Base-by-base conservation (phyloP, 2,113 vertebrate species). In the Todiramphus saurophagus region DNA sequence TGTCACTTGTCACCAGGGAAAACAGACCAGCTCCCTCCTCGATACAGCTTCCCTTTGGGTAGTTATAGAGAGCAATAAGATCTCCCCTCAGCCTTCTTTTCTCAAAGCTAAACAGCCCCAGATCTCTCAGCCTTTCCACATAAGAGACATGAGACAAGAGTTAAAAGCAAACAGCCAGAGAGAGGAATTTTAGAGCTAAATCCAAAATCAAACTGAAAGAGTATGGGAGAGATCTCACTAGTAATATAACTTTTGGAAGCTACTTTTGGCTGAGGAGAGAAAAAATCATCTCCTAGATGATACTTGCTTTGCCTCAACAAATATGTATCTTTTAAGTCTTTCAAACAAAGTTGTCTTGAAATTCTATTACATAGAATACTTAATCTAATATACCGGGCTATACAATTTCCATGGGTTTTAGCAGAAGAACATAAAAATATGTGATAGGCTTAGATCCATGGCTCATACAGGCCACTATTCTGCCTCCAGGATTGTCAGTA, bases 81-180 rank as follows among this genome's bases (percentile, higher is more conserved):
- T 43, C 43, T 43, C 43, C 43, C 43, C 43, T 43, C 43, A 43
- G 43, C 43, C 43, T 43, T 43, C 43, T 43, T 43, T 43, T 43
- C 43, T 43, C 43, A 43, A 43, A 14, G 43, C 43, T 43, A 43
- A 43, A 43, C 14, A 43, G 43, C 5, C 43, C 43, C 43, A 16
- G 14, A 43, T 43, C 43, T 43, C 43, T 43, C 43, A 43, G 14
- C 43, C 43, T 43, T 43, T 43, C 43, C 43, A 16, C 15, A 15
- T 43, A 43, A 43, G 43, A 43, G 43, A 43, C 43, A 43, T 43
- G 15, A 43, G 43, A 43, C 43, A 27, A 50, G 58, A 72, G 5
- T 39, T 30, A 59, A 63, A 89, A 77, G 16, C 0, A 0, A 80
- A 9, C 2, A 58, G 59, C 0, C 17, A 67, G 11, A 41, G 11